phyloP scores from a whole-genome alignment of 2,888 invertebrate species.

The Andrena dorsata region DNA sequence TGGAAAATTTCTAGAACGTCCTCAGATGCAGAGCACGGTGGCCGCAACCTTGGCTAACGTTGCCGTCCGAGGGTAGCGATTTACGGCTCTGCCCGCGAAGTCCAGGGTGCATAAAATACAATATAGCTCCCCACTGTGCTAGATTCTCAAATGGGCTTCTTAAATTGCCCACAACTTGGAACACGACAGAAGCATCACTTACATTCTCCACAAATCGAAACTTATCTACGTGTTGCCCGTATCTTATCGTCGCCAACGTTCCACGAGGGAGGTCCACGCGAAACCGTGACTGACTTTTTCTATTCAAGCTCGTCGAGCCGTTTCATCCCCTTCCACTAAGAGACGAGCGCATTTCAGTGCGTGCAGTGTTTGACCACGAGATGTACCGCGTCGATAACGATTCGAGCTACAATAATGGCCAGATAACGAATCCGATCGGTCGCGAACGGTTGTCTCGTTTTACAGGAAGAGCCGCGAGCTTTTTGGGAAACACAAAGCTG shows the following conservation, averaged over 20 bases:
- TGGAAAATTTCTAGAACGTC: too few species aligned
- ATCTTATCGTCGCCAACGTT: background rate
- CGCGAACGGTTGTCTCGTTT: constrained; percentile 1
- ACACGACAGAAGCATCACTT: background rate
- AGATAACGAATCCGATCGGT: constrained; percentile 33
- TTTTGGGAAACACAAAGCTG: background rate
- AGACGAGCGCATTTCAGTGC: background rate
- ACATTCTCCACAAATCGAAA: background rate
- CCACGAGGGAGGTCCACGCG: background rate
- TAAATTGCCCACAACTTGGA: too few species aligned
- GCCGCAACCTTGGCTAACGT: too few species aligned
- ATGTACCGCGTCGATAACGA: constrained; percentile 22
- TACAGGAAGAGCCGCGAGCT: background rate
- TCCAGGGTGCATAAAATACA: too few species aligned
- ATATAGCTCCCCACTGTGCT: too few species aligned
- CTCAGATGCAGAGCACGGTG: too few species aligned
- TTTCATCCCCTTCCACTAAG: background rate
- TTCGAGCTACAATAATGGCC: background rate
- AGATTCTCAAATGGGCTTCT: too few species aligned
- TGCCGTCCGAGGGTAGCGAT: too few species aligned
- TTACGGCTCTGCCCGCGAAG: too few species aligned
- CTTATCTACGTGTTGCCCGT: background rate
- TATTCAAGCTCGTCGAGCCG: background rate
- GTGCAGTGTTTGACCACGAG: constrained; percentile 19
- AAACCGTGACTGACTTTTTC: constrained; percentile 1